Conservation (phyloP, 2,888 invertebrate genomes). For the Idaea aversata region DNA sequence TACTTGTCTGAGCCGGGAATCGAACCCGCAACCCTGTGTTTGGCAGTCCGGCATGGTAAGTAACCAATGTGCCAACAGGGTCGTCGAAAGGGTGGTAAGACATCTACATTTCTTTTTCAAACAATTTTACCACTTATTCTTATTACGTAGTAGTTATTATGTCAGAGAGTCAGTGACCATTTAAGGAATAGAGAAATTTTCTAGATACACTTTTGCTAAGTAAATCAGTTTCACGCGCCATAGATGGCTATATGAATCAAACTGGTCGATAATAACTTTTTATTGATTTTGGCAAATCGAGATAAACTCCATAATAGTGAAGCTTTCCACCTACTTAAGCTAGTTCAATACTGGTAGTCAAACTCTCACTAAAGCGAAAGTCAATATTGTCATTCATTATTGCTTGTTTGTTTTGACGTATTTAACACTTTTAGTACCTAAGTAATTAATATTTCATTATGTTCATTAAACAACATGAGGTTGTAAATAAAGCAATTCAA, state of each 20-base stretch:
- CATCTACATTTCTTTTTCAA: neutral
- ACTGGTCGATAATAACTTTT: constrained; percentile 16
- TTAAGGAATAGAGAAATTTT: neutral
- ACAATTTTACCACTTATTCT: neutral
- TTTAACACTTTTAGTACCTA: neutral
- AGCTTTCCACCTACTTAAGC: constrained; percentile 28
- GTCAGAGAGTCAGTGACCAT: neutral
- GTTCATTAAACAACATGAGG: neutral
- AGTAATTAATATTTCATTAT: constrained; percentile 4
- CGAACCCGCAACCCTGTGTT: too few species aligned
- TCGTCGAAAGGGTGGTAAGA: too few species aligned
- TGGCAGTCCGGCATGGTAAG: too few species aligned
- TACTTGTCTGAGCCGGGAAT: too few species aligned
- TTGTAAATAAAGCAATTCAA: neutral
- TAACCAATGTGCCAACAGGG: too few species aligned
- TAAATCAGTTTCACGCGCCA: constrained; percentile 10
- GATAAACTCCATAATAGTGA: constrained; percentile 42
- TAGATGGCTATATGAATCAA: constrained; percentile 14
- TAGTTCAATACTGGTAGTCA: constrained; percentile 46
- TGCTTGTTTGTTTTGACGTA: constrained; percentile 17
- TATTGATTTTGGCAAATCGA: constrained; percentile 40
- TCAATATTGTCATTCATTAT: constrained; percentile 30
- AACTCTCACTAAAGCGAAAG: constrained; percentile 68
- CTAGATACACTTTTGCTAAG: neutral
- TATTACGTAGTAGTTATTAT: neutral